Base-by-base conservation (phyloP, 1,140 invertebrate genomes). In the Helicoverpa armigera region DNA sequence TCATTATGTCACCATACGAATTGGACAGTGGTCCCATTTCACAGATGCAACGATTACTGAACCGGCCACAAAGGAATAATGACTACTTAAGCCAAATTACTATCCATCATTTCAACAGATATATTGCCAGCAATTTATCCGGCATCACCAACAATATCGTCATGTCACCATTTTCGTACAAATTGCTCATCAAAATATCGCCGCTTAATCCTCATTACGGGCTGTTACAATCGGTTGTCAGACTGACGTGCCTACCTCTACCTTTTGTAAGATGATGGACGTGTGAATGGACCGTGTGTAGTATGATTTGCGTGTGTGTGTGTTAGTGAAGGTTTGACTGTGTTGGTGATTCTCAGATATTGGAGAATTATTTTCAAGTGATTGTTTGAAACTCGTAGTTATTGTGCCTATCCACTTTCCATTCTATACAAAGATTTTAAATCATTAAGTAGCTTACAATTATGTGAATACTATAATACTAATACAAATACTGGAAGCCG, bases 261-360 rank as follows among this genome's bases (percentile, higher is more conserved):
- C 70, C 81, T 85, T 23, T 86, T 86, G 83, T 87, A 73, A 65
- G 67, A 13, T 90, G 88, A 90, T 89, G 83, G 88, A 90, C 89
- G 77, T 81, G 79, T 91, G 88, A 91, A 91, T 91, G 74, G 87
- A 61, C 43, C 0, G 31, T 5, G 70, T 29, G 13, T 53, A 48
- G 69, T 56, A 16, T 67, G 14, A 43, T 43, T 43, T 58, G 50
- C 50, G 65, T 75, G 63, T 80, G 65, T 75, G 63, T 80, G 80
- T 54, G 56, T 69, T 43, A 69, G 14, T 29, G 12, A 56, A 80
- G 58, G 31, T n/a, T 50, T 43, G 35, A 5, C 23, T 35, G 65
- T 61, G 56, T 58, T n/a, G 60, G 35, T 43, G 5, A n/a, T n/a
- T n/a, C n/a, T n/a, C n/a, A n/a, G 35, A 43, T 43, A 7, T 74